Evolutionary conservation across 2,797 vertebrate species (phyloP).

Genomic region (Todus mexicanus): DNA sequence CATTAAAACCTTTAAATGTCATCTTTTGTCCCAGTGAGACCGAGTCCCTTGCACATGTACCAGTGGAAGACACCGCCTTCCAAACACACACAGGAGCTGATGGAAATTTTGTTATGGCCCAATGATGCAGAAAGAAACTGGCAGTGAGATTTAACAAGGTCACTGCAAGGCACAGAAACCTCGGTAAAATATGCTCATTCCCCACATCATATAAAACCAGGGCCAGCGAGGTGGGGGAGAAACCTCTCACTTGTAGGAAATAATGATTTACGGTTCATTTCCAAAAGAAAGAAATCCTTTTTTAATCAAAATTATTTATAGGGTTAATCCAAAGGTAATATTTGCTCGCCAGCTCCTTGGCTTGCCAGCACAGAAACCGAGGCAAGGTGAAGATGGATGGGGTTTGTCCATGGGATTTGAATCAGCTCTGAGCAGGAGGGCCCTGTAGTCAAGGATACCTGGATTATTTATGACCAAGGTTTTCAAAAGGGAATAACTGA

Average conservation of each 20-base stretch:
- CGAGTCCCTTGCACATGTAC: not conserved
- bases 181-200: constrained; percentile 35
- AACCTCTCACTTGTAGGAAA: not conserved
- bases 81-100: constrained; percentile 28
- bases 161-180: constrained; percentile 54
- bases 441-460: constrained; percentile 35
- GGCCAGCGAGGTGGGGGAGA: not conserved
- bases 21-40: constrained; percentile 30
- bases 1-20: constrained; percentile 10
- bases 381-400: constrained; percentile 29
- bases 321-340: constrained; percentile 47
- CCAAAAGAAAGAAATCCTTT: constrained; percentile 43
- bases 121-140: constrained; percentile 50
- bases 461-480: constrained; percentile 20
- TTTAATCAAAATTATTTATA: constrained; percentile 72
- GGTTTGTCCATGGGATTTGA: constrained; percentile 22
- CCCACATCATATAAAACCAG: not conserved
- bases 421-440: not conserved
- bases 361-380: not conserved
- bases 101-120: constrained; percentile 54
- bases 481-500: constrained; percentile 16
- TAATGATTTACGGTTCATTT: constrained; percentile 39
- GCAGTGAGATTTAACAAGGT: constrained; percentile 63
- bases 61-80: not conserved
- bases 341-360: not conserved